Evolutionary conservation across 2,113 vertebrate genomes (phyloP).

Genomic region (Myiozetetes cayanensis): DNA sequence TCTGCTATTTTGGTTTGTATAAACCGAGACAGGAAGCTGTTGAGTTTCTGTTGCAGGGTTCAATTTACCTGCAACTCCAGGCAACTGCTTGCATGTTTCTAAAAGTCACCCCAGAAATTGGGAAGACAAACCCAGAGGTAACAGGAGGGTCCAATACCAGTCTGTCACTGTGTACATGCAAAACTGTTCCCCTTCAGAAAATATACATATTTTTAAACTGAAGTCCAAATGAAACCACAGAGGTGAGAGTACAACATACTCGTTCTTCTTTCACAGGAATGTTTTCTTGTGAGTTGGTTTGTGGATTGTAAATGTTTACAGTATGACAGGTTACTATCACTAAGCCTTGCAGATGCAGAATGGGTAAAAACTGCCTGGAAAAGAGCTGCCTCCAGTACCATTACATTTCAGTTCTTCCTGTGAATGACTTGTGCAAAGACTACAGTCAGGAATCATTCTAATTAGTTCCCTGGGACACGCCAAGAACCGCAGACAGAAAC

Average conservation of each 20-base stretch:
- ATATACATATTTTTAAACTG: background rate
- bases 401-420: background rate
- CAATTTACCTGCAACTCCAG: background rate
- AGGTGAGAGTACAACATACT: background rate
- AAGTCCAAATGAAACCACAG: background rate
- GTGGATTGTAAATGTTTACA: background rate
- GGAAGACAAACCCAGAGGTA: background rate
- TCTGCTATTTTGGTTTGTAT: conserved; percentile 1
- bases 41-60: background rate
- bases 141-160: background rate
- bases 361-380: background rate
- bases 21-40: background rate
- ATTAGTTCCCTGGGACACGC: background rate
- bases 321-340: background rate
- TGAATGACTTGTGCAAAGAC: background rate
- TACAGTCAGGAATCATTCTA: background rate
- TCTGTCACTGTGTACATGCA: background rate
- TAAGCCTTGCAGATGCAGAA: background rate
- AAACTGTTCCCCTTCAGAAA: background rate
- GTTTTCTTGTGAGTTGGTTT: background rate
- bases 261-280: background rate
- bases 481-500: background rate
- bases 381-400: background rate
- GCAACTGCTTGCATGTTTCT: background rate
- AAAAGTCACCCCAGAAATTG: background rate